These are phyloP conservation scores for Yponomeuta plumbellus DNA, from an alignment of 2,888 invertebrate species.

Conservation along the genomic window DNA sequence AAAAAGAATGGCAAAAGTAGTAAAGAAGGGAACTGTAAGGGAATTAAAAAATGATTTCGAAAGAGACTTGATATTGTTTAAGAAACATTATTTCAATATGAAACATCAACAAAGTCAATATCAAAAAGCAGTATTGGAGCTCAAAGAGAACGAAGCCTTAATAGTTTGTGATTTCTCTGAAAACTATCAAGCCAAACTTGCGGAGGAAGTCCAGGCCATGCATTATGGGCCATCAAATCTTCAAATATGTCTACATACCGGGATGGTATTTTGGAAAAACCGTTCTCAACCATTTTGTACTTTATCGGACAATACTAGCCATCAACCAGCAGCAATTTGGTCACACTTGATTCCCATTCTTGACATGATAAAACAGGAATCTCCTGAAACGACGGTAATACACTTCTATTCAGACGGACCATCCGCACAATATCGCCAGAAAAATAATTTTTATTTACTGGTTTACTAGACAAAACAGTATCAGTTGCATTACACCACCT, in stretches of 20 bases:
- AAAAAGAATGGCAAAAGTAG: slow-evolving; percentile 13
- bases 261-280: slow-evolving; percentile 16
- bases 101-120: slow-evolving; percentile 15
- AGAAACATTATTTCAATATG: slow-evolving; percentile 15
- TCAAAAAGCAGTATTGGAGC: not conserved
- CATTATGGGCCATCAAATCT: slow-evolving; percentile 16
- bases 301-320: slow-evolving; percentile 12
- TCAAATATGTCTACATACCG: slow-evolving; percentile 14
- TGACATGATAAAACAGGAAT: slow-evolving; percentile 2
- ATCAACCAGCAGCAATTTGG: slow-evolving; percentile 16
- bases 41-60: slow-evolving; percentile 9
- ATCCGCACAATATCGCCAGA: slow-evolving; percentile 19
- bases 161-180: slow-evolving; percentile 23
- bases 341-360: slow-evolving; percentile 12
- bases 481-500: slow-evolving; percentile 13
- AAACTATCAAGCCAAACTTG: slow-evolving; percentile 24
- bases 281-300: slow-evolving; percentile 22
- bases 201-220: slow-evolving; percentile 14
- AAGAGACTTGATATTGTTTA: slow-evolving; percentile 11
- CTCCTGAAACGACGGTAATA: slow-evolving; percentile 8
- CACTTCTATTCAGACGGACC: slow-evolving; percentile 19
- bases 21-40: slow-evolving; percentile 3
- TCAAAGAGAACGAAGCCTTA: slow-evolving; percentile 18
- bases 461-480: slow-evolving; percentile 15
- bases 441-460: slow-evolving; percentile 21